These are phyloP conservation scores for Sphaeridia pumilis DNA, from an alignment of 2,888 invertebrate species.

Conservation along the genomic window DNA sequence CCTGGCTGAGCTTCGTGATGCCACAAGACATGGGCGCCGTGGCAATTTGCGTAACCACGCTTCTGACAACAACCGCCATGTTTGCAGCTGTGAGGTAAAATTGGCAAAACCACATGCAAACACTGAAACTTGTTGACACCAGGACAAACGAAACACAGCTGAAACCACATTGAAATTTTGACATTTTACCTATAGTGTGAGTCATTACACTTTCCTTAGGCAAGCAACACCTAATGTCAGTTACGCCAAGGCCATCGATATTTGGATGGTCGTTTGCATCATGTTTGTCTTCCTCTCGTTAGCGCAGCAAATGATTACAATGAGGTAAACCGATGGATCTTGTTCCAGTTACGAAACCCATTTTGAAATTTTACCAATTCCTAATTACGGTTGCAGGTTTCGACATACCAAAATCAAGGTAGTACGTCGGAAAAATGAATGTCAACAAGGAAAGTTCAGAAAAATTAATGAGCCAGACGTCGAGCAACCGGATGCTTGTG, in stretches of 20 bases:
- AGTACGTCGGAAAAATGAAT: not conserved
- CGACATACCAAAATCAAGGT: not conserved
- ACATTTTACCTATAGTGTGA: not conserved
- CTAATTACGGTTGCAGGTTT: no score
- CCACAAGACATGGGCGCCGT: slow-evolving; percentile 26
- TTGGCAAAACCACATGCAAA: not conserved
- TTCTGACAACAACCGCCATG: slow-evolving; percentile 30
- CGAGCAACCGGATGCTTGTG: no score
- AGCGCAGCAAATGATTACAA: slow-evolving; percentile 26
- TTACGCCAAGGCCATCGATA: slow-evolving; percentile 31
- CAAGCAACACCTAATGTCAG: slow-evolving; percentile 31
- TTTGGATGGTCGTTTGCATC: slow-evolving; percentile 33
- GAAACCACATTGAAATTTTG: no score
- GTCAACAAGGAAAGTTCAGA: no score
- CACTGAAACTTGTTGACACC: not conserved
- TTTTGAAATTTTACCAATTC: no score
- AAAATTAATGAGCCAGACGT: no score
- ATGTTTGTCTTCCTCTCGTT: slow-evolving; percentile 28
- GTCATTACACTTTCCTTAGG: slow-evolving; percentile 16
- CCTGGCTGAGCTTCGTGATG: slow-evolving; percentile 31
- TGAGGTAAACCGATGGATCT: slow-evolving; percentile 18
- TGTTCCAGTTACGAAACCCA: no score
- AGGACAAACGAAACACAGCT: no score
- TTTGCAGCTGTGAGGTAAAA: slow-evolving; percentile 30
- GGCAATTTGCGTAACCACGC: slow-evolving; percentile 27